A percentile compares a stretch with the other conserved stretches of the same genome.
These are phyloP conservation scores for Athalia cordata DNA, from an alignment of 2,888 invertebrate species.

Conservation along the genomic window DNA sequence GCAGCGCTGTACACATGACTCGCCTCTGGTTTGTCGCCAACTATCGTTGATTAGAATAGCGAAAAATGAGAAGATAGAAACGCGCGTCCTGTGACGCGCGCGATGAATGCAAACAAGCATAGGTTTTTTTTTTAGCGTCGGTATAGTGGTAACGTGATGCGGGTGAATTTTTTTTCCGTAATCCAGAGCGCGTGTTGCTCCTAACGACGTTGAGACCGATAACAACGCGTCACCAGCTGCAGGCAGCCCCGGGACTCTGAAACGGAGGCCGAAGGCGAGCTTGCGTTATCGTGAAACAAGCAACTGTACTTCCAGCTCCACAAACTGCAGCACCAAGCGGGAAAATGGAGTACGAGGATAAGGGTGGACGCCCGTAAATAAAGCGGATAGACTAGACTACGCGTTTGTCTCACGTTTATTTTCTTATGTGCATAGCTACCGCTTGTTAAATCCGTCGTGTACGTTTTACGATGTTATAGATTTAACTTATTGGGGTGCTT, in stretches of 20 bases:
- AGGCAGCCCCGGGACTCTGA: constrained; percentile 8
- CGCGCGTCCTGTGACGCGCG: too few relatives aligned
- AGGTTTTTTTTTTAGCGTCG: not conserved
- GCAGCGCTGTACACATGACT: too few relatives aligned
- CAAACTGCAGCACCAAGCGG: constrained; percentile 30
- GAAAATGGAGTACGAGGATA: constrained; percentile 38
- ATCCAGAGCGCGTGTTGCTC: constrained; percentile 40
- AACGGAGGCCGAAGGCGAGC: constrained; percentile 28
- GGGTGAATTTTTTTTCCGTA: constrained; percentile 24
- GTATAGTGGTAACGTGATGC: constrained; percentile 18
- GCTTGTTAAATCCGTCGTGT: constrained; percentile 26
- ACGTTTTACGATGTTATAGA: not conserved
- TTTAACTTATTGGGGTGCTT: too few relatives aligned
- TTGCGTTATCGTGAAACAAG: constrained; percentile 40
- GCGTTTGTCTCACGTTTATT: constrained; percentile 20
- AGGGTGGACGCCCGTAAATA: constrained; percentile 37
- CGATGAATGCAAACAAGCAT: not conserved
- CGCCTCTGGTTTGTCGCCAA: not conserved
- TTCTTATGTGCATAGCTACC: not conserved
- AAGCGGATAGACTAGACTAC: constrained; percentile 31
- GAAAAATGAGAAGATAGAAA: not conserved
- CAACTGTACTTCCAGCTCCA: constrained; percentile 30
- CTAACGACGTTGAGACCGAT: constrained; percentile 37
- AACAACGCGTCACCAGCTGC: constrained; percentile 37
- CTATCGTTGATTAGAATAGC: constrained; percentile 24